Evolutionary conservation across 1,140 invertebrate genomes (phyloP), one percentile per base, ranked within the genome.

Genomic region (Drosophila biarmipes): DNA sequence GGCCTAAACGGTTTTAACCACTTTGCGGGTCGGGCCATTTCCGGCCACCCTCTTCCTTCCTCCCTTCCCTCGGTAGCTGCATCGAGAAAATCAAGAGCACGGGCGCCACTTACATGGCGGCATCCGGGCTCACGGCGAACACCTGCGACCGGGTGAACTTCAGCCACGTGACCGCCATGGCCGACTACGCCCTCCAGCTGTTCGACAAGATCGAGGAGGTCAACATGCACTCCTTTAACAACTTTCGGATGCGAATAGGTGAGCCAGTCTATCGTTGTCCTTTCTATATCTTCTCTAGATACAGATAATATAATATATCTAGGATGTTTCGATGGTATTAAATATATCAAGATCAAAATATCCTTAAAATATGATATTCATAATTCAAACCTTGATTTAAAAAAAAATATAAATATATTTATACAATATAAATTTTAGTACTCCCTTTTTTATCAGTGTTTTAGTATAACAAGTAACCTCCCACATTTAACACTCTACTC

Each of bases 1-100:
- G 49, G 11, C 29, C 49, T 52, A 35, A 52, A 24, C 53, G 12
- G n/a, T 17, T 5, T 40, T 71, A 58, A 38, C 35, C 51, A 55
- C 54, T 59, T 63, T 61, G 37, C 48, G 54, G 37, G n/a, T 29
- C 24, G 54, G 27, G 27, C 19, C 15, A 19, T 53, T 43, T 54
- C 40, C 40, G 15, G 11, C 14, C 27, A 42, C 12, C 8, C 10
- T 43, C 21, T 8, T 14, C 48, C 3, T 8, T 21, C 10, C 14
- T 21, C 12, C 34, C 15, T 19, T 55, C 34, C 42, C 0, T 0
- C 37, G 35, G 37, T 34, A 92, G 91, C 19, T 98, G 96, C 92
- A 97, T 99, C 75, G 98, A 99, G 93, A 99, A 99, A 93, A 99
- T 99, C 80, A 99, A 99, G 92, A 98, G 97, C 62, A 98, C 98